These are phyloP conservation scores for Pristionchus entomophagus DNA, from an alignment of 2,888 invertebrate species.

Conservation along the genomic window DNA sequence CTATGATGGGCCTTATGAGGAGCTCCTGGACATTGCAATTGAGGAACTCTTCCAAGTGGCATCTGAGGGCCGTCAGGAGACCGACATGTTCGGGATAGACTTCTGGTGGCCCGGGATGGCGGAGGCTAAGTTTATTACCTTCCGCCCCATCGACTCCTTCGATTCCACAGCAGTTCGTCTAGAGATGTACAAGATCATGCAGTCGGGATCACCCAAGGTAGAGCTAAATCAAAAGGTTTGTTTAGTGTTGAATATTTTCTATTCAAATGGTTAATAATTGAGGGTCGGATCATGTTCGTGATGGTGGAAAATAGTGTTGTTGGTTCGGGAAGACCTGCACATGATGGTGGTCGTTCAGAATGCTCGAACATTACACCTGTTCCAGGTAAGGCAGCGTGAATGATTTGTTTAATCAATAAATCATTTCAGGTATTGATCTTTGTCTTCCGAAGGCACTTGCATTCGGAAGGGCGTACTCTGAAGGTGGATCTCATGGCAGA, in stretches of 20 bases:
- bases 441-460: slow-evolving; percentile 1
- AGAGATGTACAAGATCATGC: background rate
- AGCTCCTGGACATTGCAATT: background rate
- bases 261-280: background rate
- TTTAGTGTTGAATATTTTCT: no score
- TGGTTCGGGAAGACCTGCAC: background rate
- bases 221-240: background rate
- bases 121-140: background rate
- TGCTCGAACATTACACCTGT: background rate
- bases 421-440: background rate
- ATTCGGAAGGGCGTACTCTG: background rate
- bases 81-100: background rate
- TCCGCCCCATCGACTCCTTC: background rate
- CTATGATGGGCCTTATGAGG: background rate
- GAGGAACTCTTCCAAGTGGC: background rate
- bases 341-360: background rate
- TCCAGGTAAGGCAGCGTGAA: background rate
- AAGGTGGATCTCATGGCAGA: background rate
- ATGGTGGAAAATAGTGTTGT: slow-evolving; percentile 3
- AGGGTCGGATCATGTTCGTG: background rate
- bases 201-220: slow-evolving; percentile 23
- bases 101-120: slow-evolving; percentile 31
- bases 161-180: background rate
- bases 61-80: background rate
- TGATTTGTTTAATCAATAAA: background rate